phyloP scores from a whole-genome alignment of 2,888 invertebrate species.

The Catotricha subobsoleta region DNA sequence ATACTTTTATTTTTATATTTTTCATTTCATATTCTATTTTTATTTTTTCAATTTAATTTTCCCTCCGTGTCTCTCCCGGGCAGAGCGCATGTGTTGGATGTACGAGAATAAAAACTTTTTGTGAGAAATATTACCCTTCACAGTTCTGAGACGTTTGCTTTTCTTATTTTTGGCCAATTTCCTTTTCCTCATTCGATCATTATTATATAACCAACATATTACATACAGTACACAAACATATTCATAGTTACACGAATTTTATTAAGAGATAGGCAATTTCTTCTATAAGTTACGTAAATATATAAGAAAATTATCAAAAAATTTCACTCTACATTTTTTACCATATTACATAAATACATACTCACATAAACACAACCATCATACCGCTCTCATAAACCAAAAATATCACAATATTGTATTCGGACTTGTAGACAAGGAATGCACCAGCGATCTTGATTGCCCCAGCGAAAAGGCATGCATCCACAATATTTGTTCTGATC shows the following conservation, averaged over 20 bases:
- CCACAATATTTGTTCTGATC: constrained; percentile 78
- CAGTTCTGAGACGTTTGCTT: constrained; percentile 43
- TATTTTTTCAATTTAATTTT: background rate
- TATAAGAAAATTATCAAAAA: background rate
- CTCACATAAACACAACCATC: constrained; percentile 10
- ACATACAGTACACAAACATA: no score
- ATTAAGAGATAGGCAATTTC: no score
- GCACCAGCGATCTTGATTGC: constrained; percentile 80
- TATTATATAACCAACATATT: background rate
- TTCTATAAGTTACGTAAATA: no score
- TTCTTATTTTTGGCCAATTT: constrained; percentile 9
- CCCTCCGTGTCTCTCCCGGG: constrained; percentile 18
- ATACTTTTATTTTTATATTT: no score
- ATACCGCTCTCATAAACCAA: constrained; percentile 16
- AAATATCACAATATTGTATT: constrained; percentile 6
- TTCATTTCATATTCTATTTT: background rate
- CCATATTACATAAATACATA: background rate
- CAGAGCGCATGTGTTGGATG: constrained; percentile 34
- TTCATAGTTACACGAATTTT: no score
- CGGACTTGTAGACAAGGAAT: constrained; percentile 52
- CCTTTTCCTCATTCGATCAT: constrained; percentile 5
- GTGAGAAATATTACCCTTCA: constrained; percentile 72
- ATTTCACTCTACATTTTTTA: background rate
- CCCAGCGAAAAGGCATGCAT: constrained; percentile 82
- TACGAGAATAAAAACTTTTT: constrained; percentile 26